Evolutionary conservation across 2,888 invertebrate genomes (phyloP), one percentile per base, ranked within the genome.

Genomic region (Eupithecia abbreviata): DNA sequence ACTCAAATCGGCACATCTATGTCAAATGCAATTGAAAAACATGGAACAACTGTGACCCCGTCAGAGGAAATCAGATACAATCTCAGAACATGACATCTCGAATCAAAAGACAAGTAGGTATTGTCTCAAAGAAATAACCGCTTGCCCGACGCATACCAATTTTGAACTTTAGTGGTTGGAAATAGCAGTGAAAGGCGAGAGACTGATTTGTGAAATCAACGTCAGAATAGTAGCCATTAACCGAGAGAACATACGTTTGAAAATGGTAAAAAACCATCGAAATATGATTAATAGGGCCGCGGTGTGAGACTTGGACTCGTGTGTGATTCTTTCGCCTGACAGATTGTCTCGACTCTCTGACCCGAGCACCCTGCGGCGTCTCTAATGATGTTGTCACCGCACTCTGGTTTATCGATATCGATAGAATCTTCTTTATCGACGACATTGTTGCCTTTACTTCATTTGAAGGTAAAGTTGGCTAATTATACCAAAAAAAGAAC

Each of bases 311-410:
- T 85, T 86, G 87, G 84, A 87, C 88, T 92, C 92, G 91, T 94
- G 93, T 94, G 94, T 94, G 94, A 94, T 94, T 93, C 93, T 92
- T 91, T 91, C 90, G 90, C 92, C 92, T 95, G 95, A 95, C 95
- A 94, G 94, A 95, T 95, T 94, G 95, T 94, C 94, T 93, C 94
- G 91, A 87, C 92, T 93, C 91, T 91, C 90, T 93, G 93, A 93
- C 93, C 93, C 87, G 88, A 91, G 93, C 93, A 88, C 93, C 94
- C 94, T 93, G 93, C 85, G 86, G 94, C 86, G 94, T 89, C 89
- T 85, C 87, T 92, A 90, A 93, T 93, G 93, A 91, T 90, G 93
- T 87, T 89, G 90, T 88, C 85, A 84, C 87, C 84, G 80, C 83
- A 84, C 85, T 85, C 76, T 13, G 3, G 67, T 77, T 77, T 82